Evolutionary conservation across 2,113 vertebrate genomes (phyloP).

Genomic region (Bubalus kerabau): DNA sequence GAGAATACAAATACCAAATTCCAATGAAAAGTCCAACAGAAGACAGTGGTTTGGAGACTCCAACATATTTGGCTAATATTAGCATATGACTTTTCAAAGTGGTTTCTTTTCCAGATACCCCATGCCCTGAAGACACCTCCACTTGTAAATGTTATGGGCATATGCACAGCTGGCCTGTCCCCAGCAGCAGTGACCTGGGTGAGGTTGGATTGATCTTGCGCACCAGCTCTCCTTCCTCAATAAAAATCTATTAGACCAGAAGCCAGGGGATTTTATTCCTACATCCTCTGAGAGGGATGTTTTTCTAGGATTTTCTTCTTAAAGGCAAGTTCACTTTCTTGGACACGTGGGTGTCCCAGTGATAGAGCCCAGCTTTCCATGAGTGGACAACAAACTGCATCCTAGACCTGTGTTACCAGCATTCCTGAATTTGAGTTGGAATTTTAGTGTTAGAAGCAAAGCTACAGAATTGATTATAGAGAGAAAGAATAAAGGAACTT

Average conservation of each 20-base stretch:
- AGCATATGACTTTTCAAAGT: not conserved
- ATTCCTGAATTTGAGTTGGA: not conserved
- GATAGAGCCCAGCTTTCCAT: not conserved
- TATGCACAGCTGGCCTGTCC: rapidly evolving
- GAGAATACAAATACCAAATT: not conserved
- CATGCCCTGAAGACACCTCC: not conserved
- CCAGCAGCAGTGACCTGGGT: not conserved
- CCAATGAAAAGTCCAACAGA: not conserved
- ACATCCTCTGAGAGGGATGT: not conserved
- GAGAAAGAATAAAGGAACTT: not conserved
- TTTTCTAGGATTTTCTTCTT: not conserved
- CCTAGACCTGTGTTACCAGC: not conserved
- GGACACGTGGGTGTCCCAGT: not conserved
- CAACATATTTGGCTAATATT: not conserved
- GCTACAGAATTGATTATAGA: not conserved
- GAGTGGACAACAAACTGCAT: not conserved
- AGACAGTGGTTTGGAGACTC: not conserved
- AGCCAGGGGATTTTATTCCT: not conserved
- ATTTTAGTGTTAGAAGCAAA: conserved; percentile 5
- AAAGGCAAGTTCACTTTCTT: not conserved
- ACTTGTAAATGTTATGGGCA: not conserved
- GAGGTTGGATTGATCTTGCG: not conserved
- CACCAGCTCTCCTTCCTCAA: not conserved
- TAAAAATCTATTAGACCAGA: not conserved
- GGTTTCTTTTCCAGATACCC: not conserved